These are phyloP conservation scores for Stichopus horrens DNA, from an alignment of 53 echinoderm and acorn worm species.

Conservation along the genomic window DNA sequence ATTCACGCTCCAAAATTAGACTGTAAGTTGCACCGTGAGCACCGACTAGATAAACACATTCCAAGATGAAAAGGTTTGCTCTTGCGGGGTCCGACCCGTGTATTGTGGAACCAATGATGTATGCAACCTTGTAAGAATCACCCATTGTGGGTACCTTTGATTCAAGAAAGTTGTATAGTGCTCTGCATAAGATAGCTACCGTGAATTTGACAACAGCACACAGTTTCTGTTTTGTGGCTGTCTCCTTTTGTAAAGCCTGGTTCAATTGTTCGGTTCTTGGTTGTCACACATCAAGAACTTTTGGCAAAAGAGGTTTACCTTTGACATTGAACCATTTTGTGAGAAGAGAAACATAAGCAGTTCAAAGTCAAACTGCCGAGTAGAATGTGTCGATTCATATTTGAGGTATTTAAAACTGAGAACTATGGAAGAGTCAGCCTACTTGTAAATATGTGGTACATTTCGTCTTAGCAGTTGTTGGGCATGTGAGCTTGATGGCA, in stretches of 20 bases:
- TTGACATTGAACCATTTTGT: neutral
- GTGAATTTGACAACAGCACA: neutral
- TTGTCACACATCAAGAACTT: neutral
- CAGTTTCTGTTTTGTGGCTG: neutral
- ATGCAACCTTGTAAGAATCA: slow-evolving; percentile 2
- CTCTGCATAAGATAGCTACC: neutral
- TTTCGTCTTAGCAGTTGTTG: no score
- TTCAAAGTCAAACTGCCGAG: no score
- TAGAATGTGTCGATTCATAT: no score
- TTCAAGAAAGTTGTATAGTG: slow-evolving; percentile 13
- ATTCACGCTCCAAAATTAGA: neutral
- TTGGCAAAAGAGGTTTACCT: neutral
- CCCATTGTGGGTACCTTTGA: neutral
- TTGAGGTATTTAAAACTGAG: no score
- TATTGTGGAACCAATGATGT: neutral
- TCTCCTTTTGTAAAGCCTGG: neutral
- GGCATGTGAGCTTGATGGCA: no score
- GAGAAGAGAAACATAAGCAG: no score
- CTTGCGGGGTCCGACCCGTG: neutral
- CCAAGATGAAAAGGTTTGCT: slow-evolving; percentile 14
- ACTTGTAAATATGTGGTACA: no score
- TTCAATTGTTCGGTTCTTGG: neutral
- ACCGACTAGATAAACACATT: neutral
- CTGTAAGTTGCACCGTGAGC: neutral
- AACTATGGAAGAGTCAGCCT: no score